Conservation (phyloP, 2,888 invertebrate species). For the Pocota personata region DNA sequence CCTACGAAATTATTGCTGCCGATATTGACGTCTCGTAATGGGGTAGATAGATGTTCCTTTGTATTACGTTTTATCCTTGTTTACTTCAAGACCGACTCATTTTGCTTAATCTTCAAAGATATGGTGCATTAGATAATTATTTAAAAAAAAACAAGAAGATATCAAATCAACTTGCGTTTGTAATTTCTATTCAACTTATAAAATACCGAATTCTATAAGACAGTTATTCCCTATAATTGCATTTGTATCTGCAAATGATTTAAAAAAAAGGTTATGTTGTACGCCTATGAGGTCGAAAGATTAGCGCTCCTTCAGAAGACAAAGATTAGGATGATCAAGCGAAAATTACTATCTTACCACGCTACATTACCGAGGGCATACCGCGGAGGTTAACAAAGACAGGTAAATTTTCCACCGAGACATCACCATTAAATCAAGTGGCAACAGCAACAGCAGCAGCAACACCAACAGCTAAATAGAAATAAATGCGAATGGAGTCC, state of each 20-base stretch:
- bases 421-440: conserved; percentile 34
- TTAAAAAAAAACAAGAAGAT: neutral
- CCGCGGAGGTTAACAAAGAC: conserved; percentile 40
- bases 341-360: conserved; percentile 37
- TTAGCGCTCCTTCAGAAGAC: neutral
- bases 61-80: no score
- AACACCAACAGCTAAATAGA: conserved; percentile 12
- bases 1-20: no score
- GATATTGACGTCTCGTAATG: no score
- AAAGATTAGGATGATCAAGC: neutral
- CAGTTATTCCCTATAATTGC: no score
- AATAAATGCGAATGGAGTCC: conserved; percentile 41
- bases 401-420: conserved; percentile 28
- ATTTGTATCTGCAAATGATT: neutral
- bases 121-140: neutral
- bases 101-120: no score
- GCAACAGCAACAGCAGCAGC: conserved; percentile 6
- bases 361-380: conserved; percentile 35
- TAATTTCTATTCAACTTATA: neutral
- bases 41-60: no score
- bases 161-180: neutral
- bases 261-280: neutral
- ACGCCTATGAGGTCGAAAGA: conserved; percentile 1
- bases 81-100: no score
- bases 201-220: no score